A percentile compares a stretch with the other conserved stretches of the same genome.
Evolutionary conservation across 30 jellyfish, hydroid and myxozoan genomes (phyloP).

Genomic region (Cassiopea andromeda): DNA sequence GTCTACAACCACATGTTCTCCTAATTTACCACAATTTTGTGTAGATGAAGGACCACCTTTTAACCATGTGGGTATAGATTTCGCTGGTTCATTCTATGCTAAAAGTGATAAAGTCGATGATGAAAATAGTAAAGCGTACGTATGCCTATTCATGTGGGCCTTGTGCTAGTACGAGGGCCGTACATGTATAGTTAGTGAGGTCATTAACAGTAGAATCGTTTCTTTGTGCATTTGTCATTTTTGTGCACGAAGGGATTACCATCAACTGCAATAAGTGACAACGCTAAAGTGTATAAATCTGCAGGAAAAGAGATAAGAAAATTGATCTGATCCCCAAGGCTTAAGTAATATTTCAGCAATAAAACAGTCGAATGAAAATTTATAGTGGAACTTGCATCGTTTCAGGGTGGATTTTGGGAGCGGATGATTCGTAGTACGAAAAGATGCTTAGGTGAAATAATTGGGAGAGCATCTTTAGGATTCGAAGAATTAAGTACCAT

Average conservation of each 20-base stretch:
- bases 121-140: conserved; percentile 7
- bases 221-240: conserved; percentile 11
- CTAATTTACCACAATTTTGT: conserved; percentile 16
- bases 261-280: neutral
- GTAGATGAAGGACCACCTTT: conserved; percentile 50
- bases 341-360: neutral
- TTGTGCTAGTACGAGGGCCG: conserved; percentile 56
- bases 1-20: neutral
- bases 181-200: conserved; percentile 44
- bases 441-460: neutral
- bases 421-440: neutral
- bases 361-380: conserved; percentile 10
- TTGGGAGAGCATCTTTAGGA: neutral
- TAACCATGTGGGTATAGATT: conserved; percentile 13
- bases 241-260: conserved; percentile 38
- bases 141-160: conserved; percentile 53
- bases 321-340: conserved; percentile 38
- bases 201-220: conserved; percentile 18
- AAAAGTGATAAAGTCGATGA: neutral
- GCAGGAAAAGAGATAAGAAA: conserved; percentile 33
- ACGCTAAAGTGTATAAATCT: conserved; percentile 23
- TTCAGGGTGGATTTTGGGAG: neutral
- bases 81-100: conserved; percentile 18
- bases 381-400: neutral
- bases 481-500: neutral